Percentiles rank a stretch among this genome's conserved stretches.
Conservation (phyloP, 2,113 vertebrate species). For the Brachyhypopomus occidentalis region DNA sequence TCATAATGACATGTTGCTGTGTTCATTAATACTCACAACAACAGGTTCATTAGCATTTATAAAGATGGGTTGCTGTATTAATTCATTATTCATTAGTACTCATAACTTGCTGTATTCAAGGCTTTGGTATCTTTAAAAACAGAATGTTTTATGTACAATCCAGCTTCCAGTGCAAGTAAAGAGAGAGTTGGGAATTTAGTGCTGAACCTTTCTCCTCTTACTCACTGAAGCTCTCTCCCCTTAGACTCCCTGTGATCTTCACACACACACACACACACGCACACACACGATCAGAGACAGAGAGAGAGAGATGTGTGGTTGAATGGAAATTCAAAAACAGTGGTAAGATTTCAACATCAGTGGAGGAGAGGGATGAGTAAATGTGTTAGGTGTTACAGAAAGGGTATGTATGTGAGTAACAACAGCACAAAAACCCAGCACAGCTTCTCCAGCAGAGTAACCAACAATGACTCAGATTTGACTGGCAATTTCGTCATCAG, state of each 20-base stretch:
- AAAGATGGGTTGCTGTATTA: no score
- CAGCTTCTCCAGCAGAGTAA: not conserved
- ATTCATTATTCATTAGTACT: no score
- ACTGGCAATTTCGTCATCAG: not conserved
- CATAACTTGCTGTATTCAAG: slow-evolving; percentile 29
- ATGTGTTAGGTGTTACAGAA: not conserved
- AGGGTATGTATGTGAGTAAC: not conserved
- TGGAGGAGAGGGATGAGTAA: not conserved
- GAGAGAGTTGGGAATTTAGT: slow-evolving; percentile 13
- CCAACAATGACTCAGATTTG: slow-evolving; percentile 17
- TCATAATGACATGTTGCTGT: no score
- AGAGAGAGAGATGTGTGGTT: no score
- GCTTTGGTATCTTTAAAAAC: not conserved
- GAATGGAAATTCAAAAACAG: no score
- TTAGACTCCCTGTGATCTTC: not conserved
- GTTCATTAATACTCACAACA: no score
- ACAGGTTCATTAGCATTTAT: no score
- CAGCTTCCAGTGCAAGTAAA: slow-evolving; percentile 39
- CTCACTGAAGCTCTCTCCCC: slow-evolving; percentile 7
- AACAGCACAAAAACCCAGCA: not conserved
- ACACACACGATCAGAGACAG: no score
- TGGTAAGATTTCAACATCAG: no score
- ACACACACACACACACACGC: not conserved
- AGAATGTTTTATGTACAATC: slow-evolving; percentile 26
- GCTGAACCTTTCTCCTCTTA: slow-evolving; percentile 21